Evolutionary conservation across 92 coral and sea anemone species (phyloP), one percentile per base, ranked within the genome.

Genomic region (Siderastrea siderea): DNA sequence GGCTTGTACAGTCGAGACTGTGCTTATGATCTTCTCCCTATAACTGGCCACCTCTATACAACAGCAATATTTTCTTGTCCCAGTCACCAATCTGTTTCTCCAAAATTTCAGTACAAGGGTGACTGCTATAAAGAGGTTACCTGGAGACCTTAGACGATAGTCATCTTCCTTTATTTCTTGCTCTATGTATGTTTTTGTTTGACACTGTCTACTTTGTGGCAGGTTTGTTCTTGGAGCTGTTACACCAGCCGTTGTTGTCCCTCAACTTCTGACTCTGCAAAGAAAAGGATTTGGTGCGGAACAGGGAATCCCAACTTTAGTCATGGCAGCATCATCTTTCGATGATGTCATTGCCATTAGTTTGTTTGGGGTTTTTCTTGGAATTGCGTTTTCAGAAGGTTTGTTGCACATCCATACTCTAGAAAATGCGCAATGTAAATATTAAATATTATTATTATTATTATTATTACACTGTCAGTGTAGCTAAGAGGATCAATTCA

Each of bases 331-430:
- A 3, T 96, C 99, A 4, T 97, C 99, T n/a, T 94, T 96, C 88
- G 99, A 97, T 86, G 98, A 97, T 92, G 99, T 97, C 62, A 86
- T 97, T 87, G 98, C 99, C 14, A 97, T 97, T 59, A 97, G 99
- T 82, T 84, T 97, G 67, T 96, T 97, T 80, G 98, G 99, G 10
- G 94, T 97, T 16, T 97, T 97, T 75, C 90, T 97, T 16, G 99
- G 99, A 47, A 91, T 97, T 74, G 96, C 99, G 47, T 97, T 97
- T 76, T 94, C 98, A 47, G 86, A 97, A 88, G 99, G 99, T 97
- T 45, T 54, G 92, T 72, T 26, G 3, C 7, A 9, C 9, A n/a
- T 1, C 46, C n/a, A 3, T 15, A 6, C 7, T 50, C 38, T 8
- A 69, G 1, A 9, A 44, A 67, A 44, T 3, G 38, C 7, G 55